phyloP scores from a whole-genome alignment of 53 echinoderm and acorn worm genomes.

The Stichopus horrens region DNA sequence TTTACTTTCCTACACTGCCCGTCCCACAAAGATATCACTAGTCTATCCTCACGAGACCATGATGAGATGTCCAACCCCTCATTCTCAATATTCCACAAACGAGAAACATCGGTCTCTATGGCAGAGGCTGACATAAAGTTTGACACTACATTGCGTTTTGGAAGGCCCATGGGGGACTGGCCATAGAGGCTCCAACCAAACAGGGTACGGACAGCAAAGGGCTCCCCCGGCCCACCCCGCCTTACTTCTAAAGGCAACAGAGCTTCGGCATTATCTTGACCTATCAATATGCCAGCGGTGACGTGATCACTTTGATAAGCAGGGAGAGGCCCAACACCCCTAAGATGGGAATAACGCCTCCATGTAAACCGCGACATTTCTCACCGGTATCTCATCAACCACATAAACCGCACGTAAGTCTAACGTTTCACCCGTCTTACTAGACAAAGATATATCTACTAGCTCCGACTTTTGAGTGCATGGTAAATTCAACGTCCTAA shows the following conservation, averaged over 20 bases:
- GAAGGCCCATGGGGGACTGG: constrained; percentile 3
- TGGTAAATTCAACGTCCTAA: constrained; percentile 2
- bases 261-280: constrained; percentile 58
- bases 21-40: constrained; percentile 49
- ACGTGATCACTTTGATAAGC: constrained; percentile 5
- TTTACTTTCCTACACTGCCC: constrained; percentile 32
- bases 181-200: constrained; percentile 47
- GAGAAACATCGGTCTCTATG: constrained; percentile 42
- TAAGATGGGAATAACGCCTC: not conserved
- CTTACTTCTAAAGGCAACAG: constrained; percentile 55
- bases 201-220: constrained; percentile 50
- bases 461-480: not conserved
- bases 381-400: constrained; percentile 40
- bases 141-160: constrained; percentile 33
- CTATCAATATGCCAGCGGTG: not conserved
- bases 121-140: constrained; percentile 47
- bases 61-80: constrained; percentile 39
- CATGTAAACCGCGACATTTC: not conserved
- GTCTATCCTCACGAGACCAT: constrained; percentile 53
- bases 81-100: constrained; percentile 48
- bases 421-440: constrained; percentile 18
- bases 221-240: constrained; percentile 49
- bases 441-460: constrained; percentile 2
- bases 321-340: not conserved
- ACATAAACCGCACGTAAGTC: constrained; percentile 31